phyloP scores from a whole-genome alignment of 2,113 vertebrate genomes.

The Triplophysa tibetana region DNA sequence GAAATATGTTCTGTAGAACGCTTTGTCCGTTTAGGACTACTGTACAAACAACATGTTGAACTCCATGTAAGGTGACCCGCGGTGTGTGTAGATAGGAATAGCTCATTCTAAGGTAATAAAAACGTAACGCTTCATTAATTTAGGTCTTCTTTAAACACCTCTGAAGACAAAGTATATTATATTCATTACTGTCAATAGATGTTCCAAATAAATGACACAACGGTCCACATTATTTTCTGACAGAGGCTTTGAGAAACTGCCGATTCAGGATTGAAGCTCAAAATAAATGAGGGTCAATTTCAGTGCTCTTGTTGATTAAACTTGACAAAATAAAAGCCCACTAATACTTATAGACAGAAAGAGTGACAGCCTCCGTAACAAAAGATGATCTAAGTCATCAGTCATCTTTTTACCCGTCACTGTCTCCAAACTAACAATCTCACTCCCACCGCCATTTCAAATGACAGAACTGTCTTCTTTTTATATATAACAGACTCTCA shows the following conservation, averaged over 20 bases:
- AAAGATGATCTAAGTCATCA: conserved; percentile 53
- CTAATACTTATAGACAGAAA: conserved; percentile 39
- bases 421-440: neutral
- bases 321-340: conserved; percentile 37
- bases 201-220: too few species aligned
- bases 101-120: too few species aligned
- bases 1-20: too few species aligned
- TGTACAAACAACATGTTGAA: too few species aligned
- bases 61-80: too few species aligned
- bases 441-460: neutral
- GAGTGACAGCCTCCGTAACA: conserved; percentile 51
- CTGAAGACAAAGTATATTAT: too few species aligned
- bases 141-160: too few species aligned
- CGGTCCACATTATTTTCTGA: neutral
- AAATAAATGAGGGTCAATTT: conserved; percentile 46
- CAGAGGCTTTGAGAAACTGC: neutral
- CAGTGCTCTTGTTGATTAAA: conserved; percentile 43
- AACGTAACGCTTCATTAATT: too few species aligned
- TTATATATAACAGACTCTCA: conserved; percentile 5
- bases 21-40: too few species aligned
- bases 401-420: conserved; percentile 46
- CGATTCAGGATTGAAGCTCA: conserved; percentile 11
- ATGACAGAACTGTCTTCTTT: neutral
- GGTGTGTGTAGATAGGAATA: too few species aligned
- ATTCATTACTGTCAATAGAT: too few species aligned